These are phyloP conservation scores for Monarcha castaneiventris DNA, from an alignment of 2,113 vertebrate genomes.

Conservation along the genomic window DNA sequence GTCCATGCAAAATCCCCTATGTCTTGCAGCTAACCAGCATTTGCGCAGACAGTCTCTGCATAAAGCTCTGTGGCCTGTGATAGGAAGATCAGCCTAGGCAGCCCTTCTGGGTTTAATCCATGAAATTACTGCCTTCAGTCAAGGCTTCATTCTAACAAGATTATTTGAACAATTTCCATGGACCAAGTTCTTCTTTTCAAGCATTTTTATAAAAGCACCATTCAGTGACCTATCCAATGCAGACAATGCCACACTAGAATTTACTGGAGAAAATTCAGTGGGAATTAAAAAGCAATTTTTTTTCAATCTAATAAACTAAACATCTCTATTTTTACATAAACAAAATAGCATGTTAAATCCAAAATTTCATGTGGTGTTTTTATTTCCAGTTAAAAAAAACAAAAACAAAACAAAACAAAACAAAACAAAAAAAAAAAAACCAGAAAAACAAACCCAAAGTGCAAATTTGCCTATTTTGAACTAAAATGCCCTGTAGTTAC, in stretches of 20 bases:
- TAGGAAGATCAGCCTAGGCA: neutral
- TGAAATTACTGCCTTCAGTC: slow-evolving; percentile 43
- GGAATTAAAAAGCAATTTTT: neutral
- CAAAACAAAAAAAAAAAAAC: no score
- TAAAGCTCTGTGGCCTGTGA: neutral
- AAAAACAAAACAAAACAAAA: no score
- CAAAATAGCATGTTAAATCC: neutral
- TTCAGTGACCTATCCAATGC: slow-evolving; percentile 2
- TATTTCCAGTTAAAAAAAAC: neutral
- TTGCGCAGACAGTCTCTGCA: neutral
- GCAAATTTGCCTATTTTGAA: neutral
- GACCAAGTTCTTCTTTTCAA: slow-evolving; percentile 19
- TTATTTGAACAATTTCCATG: slow-evolving; percentile 46
- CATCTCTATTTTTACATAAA: neutral
- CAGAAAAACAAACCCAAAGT: neutral
- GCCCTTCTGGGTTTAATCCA: slow-evolving; percentile 33
- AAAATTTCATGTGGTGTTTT: neutral
- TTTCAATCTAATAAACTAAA: neutral
- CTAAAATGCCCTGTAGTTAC: neutral
- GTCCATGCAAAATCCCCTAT: neutral
- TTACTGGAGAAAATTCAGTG: slow-evolving; percentile 9
- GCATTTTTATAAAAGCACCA: slow-evolving; percentile 19
- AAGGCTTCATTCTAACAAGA: slow-evolving; percentile 44
- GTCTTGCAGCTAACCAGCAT: neutral
- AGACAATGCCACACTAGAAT: slow-evolving; percentile 7